Conservation (phyloP, 2,888 invertebrate genomes). For the Pherbina coryleti region DNA sequence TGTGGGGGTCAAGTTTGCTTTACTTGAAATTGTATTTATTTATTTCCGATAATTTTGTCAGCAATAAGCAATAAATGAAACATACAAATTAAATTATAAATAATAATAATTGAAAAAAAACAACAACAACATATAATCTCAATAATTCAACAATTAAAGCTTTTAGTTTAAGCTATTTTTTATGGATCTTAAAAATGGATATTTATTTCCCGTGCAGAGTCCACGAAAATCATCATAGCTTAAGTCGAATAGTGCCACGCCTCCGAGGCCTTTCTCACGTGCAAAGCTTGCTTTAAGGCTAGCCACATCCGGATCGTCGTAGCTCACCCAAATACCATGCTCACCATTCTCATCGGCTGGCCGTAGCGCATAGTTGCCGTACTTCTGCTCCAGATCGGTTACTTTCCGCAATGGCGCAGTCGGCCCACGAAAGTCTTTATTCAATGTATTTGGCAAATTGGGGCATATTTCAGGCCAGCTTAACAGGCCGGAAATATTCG, state of each 20-base stretch:
- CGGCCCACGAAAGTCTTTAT: constrained; percentile 73
- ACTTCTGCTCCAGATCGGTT: constrained; percentile 83
- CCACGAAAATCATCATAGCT: constrained; percentile 87
- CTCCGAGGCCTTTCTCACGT: constrained; percentile 80
- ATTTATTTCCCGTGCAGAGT: constrained; percentile 82
- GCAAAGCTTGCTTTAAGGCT: constrained; percentile 82
- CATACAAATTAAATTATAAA: constrained; percentile 29
- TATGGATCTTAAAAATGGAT: constrained; percentile 81
- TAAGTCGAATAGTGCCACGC: constrained; percentile 81
- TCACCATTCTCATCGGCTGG: constrained; percentile 76
- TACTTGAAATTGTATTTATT: neutral
- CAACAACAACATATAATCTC: neutral
- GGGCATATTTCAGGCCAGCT: constrained; percentile 86
- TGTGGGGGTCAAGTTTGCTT: neutral
- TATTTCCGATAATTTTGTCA: neutral
- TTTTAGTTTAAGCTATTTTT: constrained; percentile 72
- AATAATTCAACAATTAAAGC: neutral
- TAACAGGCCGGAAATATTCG: constrained; percentile 77
- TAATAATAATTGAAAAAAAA: neutral
- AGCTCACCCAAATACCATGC: constrained; percentile 84
- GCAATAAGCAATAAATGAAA: neutral
- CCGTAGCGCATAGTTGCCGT: constrained; percentile 83
- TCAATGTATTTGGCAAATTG: constrained; percentile 72
- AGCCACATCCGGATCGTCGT: constrained; percentile 85
- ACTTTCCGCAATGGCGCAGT: constrained; percentile 78